phyloP scores from a whole-genome alignment of 2,888 invertebrate genomes.

The Stenolophus ochropezus region DNA sequence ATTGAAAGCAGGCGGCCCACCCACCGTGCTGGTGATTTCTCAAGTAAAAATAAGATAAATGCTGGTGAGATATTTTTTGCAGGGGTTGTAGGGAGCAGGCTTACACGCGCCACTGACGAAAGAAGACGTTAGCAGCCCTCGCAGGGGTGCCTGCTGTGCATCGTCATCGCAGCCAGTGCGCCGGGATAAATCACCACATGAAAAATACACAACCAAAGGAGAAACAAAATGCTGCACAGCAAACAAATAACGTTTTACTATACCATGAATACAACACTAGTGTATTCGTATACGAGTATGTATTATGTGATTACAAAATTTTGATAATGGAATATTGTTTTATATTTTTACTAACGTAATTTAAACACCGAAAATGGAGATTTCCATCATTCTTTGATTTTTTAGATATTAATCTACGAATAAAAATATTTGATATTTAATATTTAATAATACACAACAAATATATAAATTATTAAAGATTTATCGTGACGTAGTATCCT shows the following conservation, averaged over 20 bases:
- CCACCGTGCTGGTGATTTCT: neutral
- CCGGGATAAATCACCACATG: slow-evolving; percentile 38
- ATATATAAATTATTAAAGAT: too few species aligned
- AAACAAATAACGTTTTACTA: neutral
- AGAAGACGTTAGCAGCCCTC: slow-evolving; percentile 40
- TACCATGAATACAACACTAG: too few species aligned
- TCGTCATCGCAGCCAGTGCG: slow-evolving; percentile 25
- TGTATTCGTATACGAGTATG: too few species aligned
- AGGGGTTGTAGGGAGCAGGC: slow-evolving; percentile 12
- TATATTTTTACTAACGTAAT: too few species aligned
- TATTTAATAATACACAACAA: too few species aligned
- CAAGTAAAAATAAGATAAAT: neutral
- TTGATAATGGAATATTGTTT: too few species aligned
- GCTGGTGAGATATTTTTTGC: slow-evolving; percentile 33
- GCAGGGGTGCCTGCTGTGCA: neutral
- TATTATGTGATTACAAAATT: too few species aligned
- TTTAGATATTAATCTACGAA: too few species aligned
- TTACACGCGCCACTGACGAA: slow-evolving; percentile 49
- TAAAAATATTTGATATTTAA: too few species aligned
- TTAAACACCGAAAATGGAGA: too few species aligned
- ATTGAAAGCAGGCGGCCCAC: neutral
- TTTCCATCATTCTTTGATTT: too few species aligned
- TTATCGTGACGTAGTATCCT: too few species aligned
- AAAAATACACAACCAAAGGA: slow-evolving; percentile 22
- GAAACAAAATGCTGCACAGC: neutral